Conservation (phyloP, 2,888 invertebrate genomes). For the Cheiracanthium punctorium region DNA sequence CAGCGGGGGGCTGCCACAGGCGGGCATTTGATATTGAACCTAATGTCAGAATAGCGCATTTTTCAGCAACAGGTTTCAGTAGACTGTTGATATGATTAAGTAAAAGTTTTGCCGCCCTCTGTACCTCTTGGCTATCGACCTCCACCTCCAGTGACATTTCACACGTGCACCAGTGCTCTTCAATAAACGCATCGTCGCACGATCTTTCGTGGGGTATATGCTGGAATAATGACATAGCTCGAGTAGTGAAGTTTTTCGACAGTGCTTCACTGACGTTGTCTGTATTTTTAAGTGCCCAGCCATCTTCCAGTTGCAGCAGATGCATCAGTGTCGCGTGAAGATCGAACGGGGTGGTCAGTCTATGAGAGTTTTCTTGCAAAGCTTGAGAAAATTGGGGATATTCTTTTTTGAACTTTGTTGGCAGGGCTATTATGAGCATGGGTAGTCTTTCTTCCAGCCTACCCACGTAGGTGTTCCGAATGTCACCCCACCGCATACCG, state of each 20-base stretch:
- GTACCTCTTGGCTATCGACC: constrained; percentile 21
- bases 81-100: constrained; percentile 37
- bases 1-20: constrained; percentile 22
- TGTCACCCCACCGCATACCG: constrained; percentile 76
- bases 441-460: constrained; percentile 76
- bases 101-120: constrained; percentile 40
- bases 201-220: constrained; percentile 75
- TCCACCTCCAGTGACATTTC: constrained; percentile 28
- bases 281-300: constrained; percentile 15
- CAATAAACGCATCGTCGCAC: constrained; percentile 75
- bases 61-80: neutral
- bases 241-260: constrained; percentile 24
- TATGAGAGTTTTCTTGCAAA: constrained; percentile 80
- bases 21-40: constrained; percentile 33
- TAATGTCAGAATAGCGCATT: constrained; percentile 36
- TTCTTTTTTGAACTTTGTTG: constrained; percentile 82
- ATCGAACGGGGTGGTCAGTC: constrained; percentile 77
- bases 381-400: constrained; percentile 82
- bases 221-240: constrained; percentile 74
- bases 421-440: constrained; percentile 79
- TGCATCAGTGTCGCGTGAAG: constrained; percentile 76
- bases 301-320: constrained; percentile 71
- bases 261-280: constrained; percentile 33
- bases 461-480: constrained; percentile 75
- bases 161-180: constrained; percentile 76